Evolutionary conservation across 2,888 invertebrate genomes (phyloP).

Genomic region (Amphipoea lucens): DNA sequence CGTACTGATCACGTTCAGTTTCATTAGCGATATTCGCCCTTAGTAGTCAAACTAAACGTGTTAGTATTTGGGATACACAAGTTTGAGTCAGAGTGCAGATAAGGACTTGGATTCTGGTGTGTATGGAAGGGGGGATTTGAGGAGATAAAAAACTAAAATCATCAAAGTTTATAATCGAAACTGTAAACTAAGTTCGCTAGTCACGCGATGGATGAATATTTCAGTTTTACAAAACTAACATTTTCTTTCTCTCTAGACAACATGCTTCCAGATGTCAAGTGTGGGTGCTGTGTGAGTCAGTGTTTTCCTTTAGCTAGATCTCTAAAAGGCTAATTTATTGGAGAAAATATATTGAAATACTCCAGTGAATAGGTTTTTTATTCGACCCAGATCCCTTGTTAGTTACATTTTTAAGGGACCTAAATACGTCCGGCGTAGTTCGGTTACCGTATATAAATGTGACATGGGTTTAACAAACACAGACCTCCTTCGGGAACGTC

Average conservation of each 20-base stretch:
- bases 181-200: neutral
- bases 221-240: neutral
- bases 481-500: constrained; percentile 16
- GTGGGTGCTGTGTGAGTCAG: neutral
- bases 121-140: neutral
- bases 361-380: neutral
- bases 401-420: constrained; percentile 9
- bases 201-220: neutral
- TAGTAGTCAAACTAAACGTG: neutral
- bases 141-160: neutral
- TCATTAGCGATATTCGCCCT: neutral
- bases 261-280: neutral
- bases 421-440: constrained; percentile 7
- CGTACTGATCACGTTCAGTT: neutral
- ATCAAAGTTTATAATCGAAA: neutral
- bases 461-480: constrained; percentile 34
- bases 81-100: neutral
- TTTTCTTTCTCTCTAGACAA: neutral
- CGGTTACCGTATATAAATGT: constrained; percentile 20
- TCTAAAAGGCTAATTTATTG: neutral
- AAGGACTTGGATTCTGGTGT: neutral
- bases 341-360: constrained; percentile 10
- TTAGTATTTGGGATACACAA: neutral
- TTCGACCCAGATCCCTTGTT: constrained; percentile 12
- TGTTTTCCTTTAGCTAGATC: neutral